A percentile compares a stretch with the other conserved stretches of the same genome.
Evolutionary conservation across 2,888 invertebrate species (phyloP).

Genomic region (Stenichneumon culpator): DNA sequence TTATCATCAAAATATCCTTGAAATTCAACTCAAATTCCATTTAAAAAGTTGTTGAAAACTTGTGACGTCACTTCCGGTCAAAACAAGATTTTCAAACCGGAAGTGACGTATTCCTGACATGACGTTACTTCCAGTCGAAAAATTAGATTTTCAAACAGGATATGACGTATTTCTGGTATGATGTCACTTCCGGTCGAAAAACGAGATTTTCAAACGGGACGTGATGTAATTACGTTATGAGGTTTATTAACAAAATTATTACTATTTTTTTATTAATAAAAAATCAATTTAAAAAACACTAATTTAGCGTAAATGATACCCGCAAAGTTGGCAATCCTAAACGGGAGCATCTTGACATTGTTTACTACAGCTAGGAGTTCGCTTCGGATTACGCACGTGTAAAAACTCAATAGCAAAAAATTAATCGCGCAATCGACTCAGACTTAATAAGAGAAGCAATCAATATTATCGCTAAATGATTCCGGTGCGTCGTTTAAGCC

Average conservation of each 20-base stretch:
- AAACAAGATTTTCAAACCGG: too few relatives aligned
- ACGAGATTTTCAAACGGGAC: background rate
- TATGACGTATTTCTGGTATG: background rate
- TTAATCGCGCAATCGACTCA: constrained; percentile 11
- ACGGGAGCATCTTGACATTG: background rate
- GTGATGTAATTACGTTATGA: background rate
- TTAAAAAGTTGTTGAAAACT: too few relatives aligned
- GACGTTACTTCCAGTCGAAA: too few relatives aligned
- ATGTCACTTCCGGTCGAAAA: background rate
- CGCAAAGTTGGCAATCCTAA: background rate
- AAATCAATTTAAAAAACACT: too few relatives aligned
- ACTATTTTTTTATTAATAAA: background rate
- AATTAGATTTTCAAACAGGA: background rate
- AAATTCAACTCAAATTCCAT: background rate
- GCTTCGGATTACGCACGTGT: background rate
- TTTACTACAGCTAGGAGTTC: background rate
- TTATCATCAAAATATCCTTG: background rate
- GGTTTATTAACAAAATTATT: too few relatives aligned
- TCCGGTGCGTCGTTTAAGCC: constrained; percentile 54
- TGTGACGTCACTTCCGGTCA: too few relatives aligned
- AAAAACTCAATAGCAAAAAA: background rate
- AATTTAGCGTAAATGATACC: background rate
- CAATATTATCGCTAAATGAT: constrained; percentile 60
- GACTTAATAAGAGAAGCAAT: background rate
- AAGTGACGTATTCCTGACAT: too few relatives aligned